A percentile compares a stretch with the other conserved stretches of the same genome.
phyloP scores from a whole-genome alignment of 2,113 vertebrate species.

The Caranx melampygus region DNA sequence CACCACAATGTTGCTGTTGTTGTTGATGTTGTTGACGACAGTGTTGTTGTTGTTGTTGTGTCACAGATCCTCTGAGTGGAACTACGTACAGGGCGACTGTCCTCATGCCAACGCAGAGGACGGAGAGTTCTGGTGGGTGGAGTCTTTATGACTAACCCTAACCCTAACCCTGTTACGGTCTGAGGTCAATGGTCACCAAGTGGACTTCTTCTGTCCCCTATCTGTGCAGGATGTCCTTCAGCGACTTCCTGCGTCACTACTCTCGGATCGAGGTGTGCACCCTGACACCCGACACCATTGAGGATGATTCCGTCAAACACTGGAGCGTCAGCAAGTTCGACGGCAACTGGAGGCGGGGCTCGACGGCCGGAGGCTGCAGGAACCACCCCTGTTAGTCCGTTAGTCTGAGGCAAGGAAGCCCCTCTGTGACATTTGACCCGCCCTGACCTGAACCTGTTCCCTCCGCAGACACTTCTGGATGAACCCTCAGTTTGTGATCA shows the following conservation, averaged over 20 bases:
- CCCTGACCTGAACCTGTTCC: too few species aligned
- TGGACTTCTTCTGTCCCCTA: not conserved
- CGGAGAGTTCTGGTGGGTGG: conserved; percentile 93
- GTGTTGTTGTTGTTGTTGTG: too few species aligned
- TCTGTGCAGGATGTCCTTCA: conserved; percentile 91
- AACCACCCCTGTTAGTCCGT: conserved; percentile 85
- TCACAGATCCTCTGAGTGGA: conserved; percentile 91
- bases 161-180: too few species aligned
- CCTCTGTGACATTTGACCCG: not conserved
- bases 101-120: conserved; percentile 88
- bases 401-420: too few species aligned
- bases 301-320: conserved; percentile 87
- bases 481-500: conserved; percentile 93
- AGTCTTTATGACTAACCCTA: not conserved
- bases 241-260: conserved; percentile 90
- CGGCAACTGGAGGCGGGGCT: conserved; percentile 92
- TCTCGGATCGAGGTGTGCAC: conserved; percentile 96
- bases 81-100: conserved; percentile 83
- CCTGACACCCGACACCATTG: conserved; percentile 92
- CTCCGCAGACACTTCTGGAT: conserved; percentile 93
- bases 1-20: not conserved
- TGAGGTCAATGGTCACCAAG: not conserved
- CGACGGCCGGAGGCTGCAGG: conserved; percentile 94
- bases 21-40: too few species aligned
- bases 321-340: conserved; percentile 92